Percentiles rank a stretch among this genome's conserved stretches.
Evolutionary conservation across 1,140 invertebrate genomes (phyloP).

Genomic region (Ridgeia piscesae): DNA sequence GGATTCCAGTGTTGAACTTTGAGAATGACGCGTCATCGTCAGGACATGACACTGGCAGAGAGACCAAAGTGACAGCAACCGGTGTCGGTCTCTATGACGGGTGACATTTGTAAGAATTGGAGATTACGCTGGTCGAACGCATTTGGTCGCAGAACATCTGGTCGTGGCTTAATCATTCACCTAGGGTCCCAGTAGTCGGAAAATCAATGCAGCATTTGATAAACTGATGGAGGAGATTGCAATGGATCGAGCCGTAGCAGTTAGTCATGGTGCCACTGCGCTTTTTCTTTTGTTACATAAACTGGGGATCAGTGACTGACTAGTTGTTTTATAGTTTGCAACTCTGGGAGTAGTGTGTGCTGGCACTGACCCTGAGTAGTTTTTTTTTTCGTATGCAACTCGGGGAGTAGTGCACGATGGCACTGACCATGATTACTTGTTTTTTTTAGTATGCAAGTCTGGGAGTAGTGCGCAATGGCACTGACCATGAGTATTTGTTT

Average conservation of each 20-base stretch:
- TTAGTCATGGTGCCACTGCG: background rate
- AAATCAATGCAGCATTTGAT: conserved; percentile 1
- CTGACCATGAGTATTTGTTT: too few species aligned
- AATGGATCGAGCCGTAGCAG: background rate
- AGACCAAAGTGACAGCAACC: background rate
- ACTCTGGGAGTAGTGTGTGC: background rate
- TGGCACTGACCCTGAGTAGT: background rate
- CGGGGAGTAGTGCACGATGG: too few species aligned
- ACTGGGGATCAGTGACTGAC: background rate
- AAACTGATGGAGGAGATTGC: background rate
- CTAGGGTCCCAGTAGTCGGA: background rate
- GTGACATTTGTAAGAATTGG: background rate
- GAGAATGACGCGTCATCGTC: background rate
- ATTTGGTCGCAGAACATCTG: background rate
- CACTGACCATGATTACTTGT: too few species aligned
- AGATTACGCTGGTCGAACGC: background rate
- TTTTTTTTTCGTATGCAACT: too few species aligned
- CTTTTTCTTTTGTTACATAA: background rate
- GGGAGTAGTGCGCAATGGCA: too few species aligned
- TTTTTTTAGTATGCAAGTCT: too few species aligned
- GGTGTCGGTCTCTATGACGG: background rate
- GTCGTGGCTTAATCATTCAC: background rate
- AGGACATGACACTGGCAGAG: background rate
- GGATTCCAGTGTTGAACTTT: background rate
- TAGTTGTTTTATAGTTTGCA: background rate